Conservation (phyloP, 1,140 invertebrate species). For the Lordiphosa mommai region DNA sequence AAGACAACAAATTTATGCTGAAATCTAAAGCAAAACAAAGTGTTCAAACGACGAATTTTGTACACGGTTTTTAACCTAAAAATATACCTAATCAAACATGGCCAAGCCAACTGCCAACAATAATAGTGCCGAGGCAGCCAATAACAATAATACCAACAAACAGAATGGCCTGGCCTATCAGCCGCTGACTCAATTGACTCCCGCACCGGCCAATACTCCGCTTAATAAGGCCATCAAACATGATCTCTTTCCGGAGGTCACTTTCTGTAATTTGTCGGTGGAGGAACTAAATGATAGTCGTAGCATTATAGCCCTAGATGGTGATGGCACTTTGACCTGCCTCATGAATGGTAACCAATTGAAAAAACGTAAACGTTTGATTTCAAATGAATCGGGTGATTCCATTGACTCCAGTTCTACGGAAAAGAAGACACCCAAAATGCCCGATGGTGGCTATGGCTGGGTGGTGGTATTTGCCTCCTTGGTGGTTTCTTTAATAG, state of each 20-base stretch:
- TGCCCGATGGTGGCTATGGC: conserved; percentile 82
- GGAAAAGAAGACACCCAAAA: conserved; percentile 72
- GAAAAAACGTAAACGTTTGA: conserved; percentile 69
- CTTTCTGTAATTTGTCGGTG: conserved; percentile 71
- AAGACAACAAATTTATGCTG: conserved; percentile 13
- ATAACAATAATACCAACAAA: conserved; percentile 24
- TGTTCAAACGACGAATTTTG: too few relatives aligned
- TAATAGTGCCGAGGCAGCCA: not conserved
- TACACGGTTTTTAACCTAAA: too few relatives aligned
- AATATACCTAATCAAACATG: too few relatives aligned
- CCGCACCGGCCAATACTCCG: conserved; percentile 60
- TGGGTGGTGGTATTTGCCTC: conserved; percentile 94
- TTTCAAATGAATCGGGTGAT: conserved; percentile 74
- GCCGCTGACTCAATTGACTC: conserved; percentile 14
- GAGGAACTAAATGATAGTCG: conserved; percentile 60
- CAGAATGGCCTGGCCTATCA: conserved; percentile 49
- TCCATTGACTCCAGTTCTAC: conserved; percentile 67
- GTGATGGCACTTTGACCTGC: conserved; percentile 29
- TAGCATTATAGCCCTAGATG: conserved; percentile 58
- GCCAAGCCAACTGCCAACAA: conserved; percentile 21
- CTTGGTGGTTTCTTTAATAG: conserved; percentile 93
- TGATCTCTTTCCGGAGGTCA: conserved; percentile 75
- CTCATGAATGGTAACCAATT: conserved; percentile 47
- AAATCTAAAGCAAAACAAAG: too few relatives aligned
- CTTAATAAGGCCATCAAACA: conserved; percentile 70